Conservation (phyloP, 35 echinoderm and acorn worm genomes). For the Lytechinus pictus region DNA sequence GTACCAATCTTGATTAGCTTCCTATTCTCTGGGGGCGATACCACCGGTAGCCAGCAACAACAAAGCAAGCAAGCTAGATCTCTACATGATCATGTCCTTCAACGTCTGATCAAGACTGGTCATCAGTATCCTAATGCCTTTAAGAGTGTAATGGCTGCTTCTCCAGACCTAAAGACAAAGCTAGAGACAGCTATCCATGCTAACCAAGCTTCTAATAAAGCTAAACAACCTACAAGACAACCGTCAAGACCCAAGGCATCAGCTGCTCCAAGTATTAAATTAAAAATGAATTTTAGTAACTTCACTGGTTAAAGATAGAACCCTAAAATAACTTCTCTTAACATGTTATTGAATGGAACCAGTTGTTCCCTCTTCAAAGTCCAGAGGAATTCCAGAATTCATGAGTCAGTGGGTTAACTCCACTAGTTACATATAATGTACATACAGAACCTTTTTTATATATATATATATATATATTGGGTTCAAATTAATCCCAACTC, state of each 20-base stretch:
- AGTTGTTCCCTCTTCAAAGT: too few relatives aligned
- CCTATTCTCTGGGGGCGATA: constrained; percentile 48
- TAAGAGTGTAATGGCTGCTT: constrained; percentile 80
- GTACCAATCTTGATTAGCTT: constrained; percentile 89
- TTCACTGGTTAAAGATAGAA: constrained; percentile 74
- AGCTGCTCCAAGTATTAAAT: constrained; percentile 87
- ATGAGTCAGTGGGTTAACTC: too few relatives aligned
- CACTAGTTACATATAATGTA: too few relatives aligned
- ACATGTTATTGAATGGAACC: too few relatives aligned
- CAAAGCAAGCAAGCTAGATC: constrained; percentile 68
- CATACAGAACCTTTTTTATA: too few relatives aligned
- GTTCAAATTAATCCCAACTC: too few relatives aligned
- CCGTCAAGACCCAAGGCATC: constrained; percentile 29
- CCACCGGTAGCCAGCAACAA: constrained; percentile 36
- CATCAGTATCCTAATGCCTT: constrained; percentile 85
- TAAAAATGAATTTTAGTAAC: constrained; percentile 97
- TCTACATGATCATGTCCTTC: constrained; percentile 88
- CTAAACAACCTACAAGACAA: constrained; percentile 54
- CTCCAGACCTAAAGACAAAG: constrained; percentile 91
- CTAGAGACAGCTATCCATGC: constrained; percentile 86
- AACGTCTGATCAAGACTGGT: constrained; percentile 92
- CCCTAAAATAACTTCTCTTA: too few relatives aligned
- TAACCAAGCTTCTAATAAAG: constrained; percentile 55
- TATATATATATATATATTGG: too few relatives aligned
- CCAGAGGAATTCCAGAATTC: too few relatives aligned